These are phyloP conservation scores for Eupithecia dodoneata DNA, from an alignment of 2,888 invertebrate genomes.

Conservation along the genomic window DNA sequence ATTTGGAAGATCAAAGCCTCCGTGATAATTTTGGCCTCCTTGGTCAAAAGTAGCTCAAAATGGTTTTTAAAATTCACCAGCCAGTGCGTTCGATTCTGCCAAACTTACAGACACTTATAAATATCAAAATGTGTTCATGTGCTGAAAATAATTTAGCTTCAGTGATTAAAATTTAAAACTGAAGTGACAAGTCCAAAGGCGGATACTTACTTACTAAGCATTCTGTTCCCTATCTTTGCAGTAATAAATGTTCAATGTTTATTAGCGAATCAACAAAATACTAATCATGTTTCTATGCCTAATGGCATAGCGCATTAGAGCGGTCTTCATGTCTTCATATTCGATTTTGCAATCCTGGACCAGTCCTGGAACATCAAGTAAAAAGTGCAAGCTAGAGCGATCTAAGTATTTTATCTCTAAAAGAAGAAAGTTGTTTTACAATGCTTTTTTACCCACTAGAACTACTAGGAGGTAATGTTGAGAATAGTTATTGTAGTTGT, in stretches of 20 bases:
- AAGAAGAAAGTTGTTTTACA: not conserved
- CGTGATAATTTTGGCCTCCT: no score
- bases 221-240: not conserved
- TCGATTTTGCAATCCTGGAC: not conserved
- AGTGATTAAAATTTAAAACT: not conserved
- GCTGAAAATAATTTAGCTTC: not conserved
- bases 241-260: not conserved
- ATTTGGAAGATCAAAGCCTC: not conserved
- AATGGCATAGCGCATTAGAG: not conserved
- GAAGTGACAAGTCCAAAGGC: not conserved
- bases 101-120: not conserved
- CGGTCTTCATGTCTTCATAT: not conserved
- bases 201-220: not conserved
- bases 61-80: not conserved
- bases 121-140: not conserved
- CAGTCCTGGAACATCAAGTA: not conserved
- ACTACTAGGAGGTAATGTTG: not conserved
- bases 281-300: not conserved
- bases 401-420: not conserved
- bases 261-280: not conserved
- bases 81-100: not conserved
- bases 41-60: not conserved
- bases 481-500: not conserved
- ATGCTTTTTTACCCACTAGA: not conserved
- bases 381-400: not conserved